A percentile compares a stretch with the other conserved stretches of the same genome.
phyloP scores from a whole-genome alignment of 1,140 invertebrate genomes.

The Metaphire vulgaris region DNA sequence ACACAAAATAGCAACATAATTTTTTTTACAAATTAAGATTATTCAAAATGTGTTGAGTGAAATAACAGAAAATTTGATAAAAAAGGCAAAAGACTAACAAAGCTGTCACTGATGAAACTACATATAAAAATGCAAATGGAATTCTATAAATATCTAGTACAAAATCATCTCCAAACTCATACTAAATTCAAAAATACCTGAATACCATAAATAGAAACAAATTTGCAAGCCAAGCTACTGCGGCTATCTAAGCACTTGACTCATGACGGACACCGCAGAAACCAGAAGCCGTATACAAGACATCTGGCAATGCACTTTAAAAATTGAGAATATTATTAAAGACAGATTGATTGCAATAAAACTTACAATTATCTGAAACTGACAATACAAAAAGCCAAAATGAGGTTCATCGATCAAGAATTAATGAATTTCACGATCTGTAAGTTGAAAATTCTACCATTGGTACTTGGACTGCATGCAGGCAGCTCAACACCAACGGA shows the following conservation, averaged over 20 bases:
- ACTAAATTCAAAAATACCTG: not conserved
- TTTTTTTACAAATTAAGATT: no score
- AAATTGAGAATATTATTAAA: not conserved
- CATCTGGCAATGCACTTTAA: not conserved
- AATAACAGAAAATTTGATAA: not conserved
- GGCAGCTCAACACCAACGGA: conserved; percentile 44
- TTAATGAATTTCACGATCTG: not conserved
- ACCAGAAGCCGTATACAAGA: not conserved
- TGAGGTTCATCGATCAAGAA: not conserved
- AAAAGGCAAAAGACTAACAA: not conserved
- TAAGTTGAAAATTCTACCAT: not conserved
- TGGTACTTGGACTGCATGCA: not conserved
- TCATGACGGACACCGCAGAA: not conserved
- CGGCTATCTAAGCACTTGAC: no score
- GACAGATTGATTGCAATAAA: not conserved
- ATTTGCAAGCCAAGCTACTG: not conserved
- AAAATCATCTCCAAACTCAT: not conserved
- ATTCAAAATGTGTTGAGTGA: not conserved
- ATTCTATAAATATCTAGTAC: conserved; percentile 1
- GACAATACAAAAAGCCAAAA: not conserved
- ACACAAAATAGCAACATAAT: no score
- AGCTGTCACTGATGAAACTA: not conserved
- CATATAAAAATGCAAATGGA: not conserved
- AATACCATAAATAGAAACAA: conserved; percentile 1
- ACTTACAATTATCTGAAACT: not conserved